Evolutionary conservation across 2,113 vertebrate genomes (phyloP).

Genomic region (Onychostruthus taczanowskii): DNA sequence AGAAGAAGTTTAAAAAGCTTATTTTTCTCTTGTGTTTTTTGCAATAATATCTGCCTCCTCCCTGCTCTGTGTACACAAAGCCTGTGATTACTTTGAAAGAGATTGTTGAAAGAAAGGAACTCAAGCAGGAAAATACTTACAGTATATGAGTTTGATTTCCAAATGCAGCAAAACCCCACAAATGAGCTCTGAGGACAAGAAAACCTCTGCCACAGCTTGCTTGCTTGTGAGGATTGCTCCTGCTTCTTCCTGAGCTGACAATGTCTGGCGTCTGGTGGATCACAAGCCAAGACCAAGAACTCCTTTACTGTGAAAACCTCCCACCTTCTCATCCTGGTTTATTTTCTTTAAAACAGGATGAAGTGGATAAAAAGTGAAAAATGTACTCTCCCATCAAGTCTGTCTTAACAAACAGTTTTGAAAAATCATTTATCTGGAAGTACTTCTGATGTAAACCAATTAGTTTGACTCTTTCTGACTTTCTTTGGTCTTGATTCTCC

Average conservation of each 20-base stretch:
- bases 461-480: not conserved
- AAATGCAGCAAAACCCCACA: not conserved
- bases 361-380: not conserved
- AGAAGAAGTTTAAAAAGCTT: not conserved
- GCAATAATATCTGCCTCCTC: not conserved
- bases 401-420: not conserved
- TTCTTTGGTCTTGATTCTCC: not conserved
- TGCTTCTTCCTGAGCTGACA: not conserved
- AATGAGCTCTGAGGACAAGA: not conserved
- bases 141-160: not conserved
- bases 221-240: not conserved
- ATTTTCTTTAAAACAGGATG: not conserved
- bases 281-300: not conserved
- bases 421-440: not conserved
- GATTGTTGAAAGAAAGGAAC: not conserved
- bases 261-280: not conserved
- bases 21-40: constrained; percentile 6
- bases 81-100: not conserved
- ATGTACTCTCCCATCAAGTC: not conserved
- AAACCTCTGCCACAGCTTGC: not conserved
- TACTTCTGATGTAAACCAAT: not conserved
- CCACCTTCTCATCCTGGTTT: not conserved
- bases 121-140: not conserved
- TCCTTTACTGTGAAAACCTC: not conserved
- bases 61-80: not conserved